phyloP scores from a whole-genome alignment of 2,797 vertebrate genomes.

The Macrochelys suwanniensis region DNA sequence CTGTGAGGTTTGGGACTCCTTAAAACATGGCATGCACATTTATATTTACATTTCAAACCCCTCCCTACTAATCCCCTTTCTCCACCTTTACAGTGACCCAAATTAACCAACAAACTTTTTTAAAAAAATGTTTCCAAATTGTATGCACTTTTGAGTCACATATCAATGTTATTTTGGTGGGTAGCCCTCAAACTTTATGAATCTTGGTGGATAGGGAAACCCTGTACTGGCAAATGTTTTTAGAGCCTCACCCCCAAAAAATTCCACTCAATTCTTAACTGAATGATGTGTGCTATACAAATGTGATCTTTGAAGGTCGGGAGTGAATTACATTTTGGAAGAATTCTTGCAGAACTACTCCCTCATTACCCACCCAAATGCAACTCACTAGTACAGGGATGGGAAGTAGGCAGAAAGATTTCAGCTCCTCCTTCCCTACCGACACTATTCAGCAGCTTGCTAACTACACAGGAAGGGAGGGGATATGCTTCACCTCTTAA shows the following conservation, averaged over 20 bases:
- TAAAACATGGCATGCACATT: neutral
- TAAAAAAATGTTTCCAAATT: neutral
- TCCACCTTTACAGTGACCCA: neutral
- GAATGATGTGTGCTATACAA: no score
- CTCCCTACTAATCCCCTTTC: neutral
- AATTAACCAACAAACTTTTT: neutral
- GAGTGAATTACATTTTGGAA: neutral
- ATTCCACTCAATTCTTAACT: neutral
- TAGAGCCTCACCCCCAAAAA: neutral
- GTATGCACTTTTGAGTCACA: conserved; percentile 5
- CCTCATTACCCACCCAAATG: neutral
- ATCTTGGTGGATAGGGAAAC: neutral
- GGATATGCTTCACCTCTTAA: neutral
- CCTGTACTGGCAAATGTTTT: neutral
- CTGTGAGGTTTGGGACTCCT: neutral
- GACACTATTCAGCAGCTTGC: neutral
- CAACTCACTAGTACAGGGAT: neutral
- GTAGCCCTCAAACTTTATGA: neutral
- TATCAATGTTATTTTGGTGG: neutral
- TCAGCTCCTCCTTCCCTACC: neutral
- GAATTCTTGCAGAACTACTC: neutral
- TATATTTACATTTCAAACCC: neutral
- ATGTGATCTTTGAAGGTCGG: neutral
- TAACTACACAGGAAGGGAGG: neutral
- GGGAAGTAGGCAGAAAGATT: neutral